Evolutionary conservation across 2,797 vertebrate genomes (phyloP).

Genomic region (Oryzias dopingdopingensis): DNA sequence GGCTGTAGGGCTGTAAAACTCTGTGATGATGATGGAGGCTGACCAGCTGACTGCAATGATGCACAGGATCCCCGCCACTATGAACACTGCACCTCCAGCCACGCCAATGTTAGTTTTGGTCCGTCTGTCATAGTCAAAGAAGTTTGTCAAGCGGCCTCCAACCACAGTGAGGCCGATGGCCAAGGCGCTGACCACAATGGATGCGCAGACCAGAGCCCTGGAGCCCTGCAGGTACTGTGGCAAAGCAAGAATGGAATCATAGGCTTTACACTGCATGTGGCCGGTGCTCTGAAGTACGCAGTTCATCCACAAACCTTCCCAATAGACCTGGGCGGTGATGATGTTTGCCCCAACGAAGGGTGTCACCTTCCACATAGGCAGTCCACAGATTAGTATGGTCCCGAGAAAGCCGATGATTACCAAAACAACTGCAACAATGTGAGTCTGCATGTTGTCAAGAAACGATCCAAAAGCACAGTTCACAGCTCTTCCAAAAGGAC

Average conservation of each 20-base stretch:
- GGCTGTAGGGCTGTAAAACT: conserved; percentile 68
- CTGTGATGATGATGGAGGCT: conserved; percentile 71
- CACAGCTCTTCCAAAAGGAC: background rate
- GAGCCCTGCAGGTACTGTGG: conserved; percentile 70
- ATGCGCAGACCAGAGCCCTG: conserved; percentile 69
- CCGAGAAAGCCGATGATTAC: conserved; percentile 73
- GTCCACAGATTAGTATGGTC: conserved; percentile 69
- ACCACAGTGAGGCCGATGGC: conserved; percentile 71
- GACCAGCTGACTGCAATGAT: conserved; percentile 76
- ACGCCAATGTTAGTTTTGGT: conserved; percentile 66
- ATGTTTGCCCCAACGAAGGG: conserved; percentile 76
- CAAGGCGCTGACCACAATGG: conserved; percentile 65
- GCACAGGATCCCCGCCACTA: conserved; percentile 70
- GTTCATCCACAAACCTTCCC: conserved; percentile 82
- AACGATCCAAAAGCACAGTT: background rate
- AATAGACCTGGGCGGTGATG: conserved; percentile 74
- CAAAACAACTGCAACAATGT: conserved; percentile 67
- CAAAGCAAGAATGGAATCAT: conserved; percentile 75
- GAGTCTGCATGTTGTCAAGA: conserved; percentile 59
- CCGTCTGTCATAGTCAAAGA: conserved; percentile 50
- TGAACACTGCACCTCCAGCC: conserved; percentile 67
- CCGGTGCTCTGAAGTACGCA: conserved; percentile 81
- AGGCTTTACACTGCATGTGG: conserved; percentile 73
- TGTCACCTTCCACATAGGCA: conserved; percentile 79
- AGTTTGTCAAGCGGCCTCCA: conserved; percentile 72